Evolutionary conservation across 2,797 vertebrate genomes (phyloP), one percentile per base, ranked within the genome.

Genomic region (Acrossocheilus wenchowensis): DNA sequence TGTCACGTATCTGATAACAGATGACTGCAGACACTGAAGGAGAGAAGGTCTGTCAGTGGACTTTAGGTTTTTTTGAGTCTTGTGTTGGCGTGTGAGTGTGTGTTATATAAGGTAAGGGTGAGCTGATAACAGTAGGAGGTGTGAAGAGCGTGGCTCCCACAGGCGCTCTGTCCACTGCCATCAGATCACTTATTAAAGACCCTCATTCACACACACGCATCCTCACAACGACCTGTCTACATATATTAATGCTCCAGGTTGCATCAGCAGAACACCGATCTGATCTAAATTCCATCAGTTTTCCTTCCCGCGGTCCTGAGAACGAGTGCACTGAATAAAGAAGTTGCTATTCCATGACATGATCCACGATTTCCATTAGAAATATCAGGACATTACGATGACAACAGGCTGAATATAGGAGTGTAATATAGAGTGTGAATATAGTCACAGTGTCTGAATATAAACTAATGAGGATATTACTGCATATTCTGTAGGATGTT

Each of bases 181-280:
- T 95, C 92, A 94, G 92, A 92, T 94, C 95, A 94, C 75, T 89
- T 93, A 94, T 94, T 93, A 45, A 57, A 87, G 77, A 77, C 83
- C 78, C 83, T 81, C 75, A 86, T 48, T 82, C 86, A 82, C 77
- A 82, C 62, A 50, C 86, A 80, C 86, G 60, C 83, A 83, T 72
- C 30, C 83, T 82, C 50, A 52, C 79, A 75, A 72, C 62, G 34
- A 83, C 69, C 74, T 57, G 79, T 45, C 74, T 66, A 73, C 71
- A 86, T 60, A 54, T 23, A 80, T 34, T 26, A 39, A 12, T 79
- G 8, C 50, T 54, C 62, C 36, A 81, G 43, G 41, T 19, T 86
- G 78, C 78, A 43, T 78, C 62, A 85, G 62, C 15, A 84, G 48
- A 84, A 30, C 21, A 85, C n/a, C 48, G 10, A 69, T 57, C 64